phyloP scores from a whole-genome alignment of 2,113 vertebrate genomes.

The Albula glossodonta region DNA sequence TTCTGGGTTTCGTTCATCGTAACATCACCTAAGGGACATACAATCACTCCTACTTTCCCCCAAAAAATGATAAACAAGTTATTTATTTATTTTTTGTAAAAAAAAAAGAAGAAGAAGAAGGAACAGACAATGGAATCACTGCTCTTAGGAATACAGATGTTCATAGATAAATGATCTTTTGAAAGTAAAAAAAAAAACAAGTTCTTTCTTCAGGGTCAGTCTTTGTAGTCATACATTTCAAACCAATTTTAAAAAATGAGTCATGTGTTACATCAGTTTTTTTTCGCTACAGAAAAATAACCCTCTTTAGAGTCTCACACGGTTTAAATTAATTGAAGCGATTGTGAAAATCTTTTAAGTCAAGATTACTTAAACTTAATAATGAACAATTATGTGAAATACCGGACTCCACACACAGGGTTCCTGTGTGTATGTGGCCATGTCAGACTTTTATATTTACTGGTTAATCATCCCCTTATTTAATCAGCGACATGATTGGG shows the following conservation, averaged over 20 bases:
- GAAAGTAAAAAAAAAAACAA: neutral
- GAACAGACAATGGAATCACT: neutral
- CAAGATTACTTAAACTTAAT: neutral
- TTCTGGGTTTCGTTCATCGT: constrained; percentile 16
- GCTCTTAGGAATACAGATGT: neutral
- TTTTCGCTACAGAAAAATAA: too few species aligned
- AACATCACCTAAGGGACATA: constrained; percentile 28
- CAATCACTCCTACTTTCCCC: constrained; percentile 19
- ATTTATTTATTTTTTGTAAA: constrained; percentile 1
- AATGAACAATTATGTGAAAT: neutral
- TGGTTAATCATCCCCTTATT: constrained; percentile 10
- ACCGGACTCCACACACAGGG: neutral
- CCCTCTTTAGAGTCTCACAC: too few species aligned
- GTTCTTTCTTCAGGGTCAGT: neutral
- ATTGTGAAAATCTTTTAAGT: neutral
- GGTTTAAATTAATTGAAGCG: neutral
- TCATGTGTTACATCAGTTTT: neutral
- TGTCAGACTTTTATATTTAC: neutral
- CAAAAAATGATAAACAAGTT: constrained; percentile 26
- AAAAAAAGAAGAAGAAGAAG: neutral
- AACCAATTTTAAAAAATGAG: neutral
- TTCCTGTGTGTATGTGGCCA: neutral
- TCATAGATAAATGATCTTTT: neutral
- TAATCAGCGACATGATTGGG: neutral
- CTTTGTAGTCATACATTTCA: neutral